Percentiles rank a stretch among this genome's conserved stretches.
Conservation (phyloP, 2,113 vertebrate genomes). For the Onychostoma macrolepis region DNA sequence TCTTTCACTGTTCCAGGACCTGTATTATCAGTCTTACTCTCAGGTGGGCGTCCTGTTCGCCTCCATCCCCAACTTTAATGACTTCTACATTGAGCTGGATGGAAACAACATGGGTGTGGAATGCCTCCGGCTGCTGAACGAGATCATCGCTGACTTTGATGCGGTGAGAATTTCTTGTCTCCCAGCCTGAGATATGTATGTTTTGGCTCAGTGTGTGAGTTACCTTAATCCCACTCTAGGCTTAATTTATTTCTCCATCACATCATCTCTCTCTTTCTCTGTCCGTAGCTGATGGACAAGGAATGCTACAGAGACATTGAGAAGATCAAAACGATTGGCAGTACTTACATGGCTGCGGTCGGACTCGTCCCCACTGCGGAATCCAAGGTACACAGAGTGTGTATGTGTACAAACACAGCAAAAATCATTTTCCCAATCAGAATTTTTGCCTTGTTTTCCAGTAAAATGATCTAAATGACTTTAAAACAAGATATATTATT, state of each 20-base stretch:
- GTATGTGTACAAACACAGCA: background rate
- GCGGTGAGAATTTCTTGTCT: conserved; percentile 80
- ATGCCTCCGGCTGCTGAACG: conserved; percentile 95
- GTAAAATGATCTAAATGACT: background rate
- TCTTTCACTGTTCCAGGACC: conserved; percentile 79
- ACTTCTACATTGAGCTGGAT: conserved; percentile 99
- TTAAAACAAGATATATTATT: background rate
- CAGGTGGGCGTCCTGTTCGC: conserved; percentile 98
- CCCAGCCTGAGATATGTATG: conserved; percentile 9
- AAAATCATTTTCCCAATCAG: background rate
- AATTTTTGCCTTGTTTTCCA: background rate
- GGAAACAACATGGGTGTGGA: conserved; percentile 99
- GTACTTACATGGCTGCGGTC: conserved; percentile 98
- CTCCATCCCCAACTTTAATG: conserved; percentile 99
- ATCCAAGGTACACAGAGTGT: conserved; percentile 80
- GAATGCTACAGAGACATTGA: conserved; percentile 96
- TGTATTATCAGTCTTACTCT: conserved; percentile 98
- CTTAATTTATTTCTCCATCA: conserved; percentile 41
- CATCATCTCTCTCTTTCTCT: conserved; percentile 10
- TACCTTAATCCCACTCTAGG: conserved; percentile 27
- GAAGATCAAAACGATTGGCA: conserved; percentile 99
- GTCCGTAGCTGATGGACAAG: conserved; percentile 92
- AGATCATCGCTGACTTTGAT: conserved; percentile 98
- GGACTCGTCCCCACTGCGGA: conserved; percentile 92
- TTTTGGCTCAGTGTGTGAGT: conserved; percentile 22